phyloP scores from a whole-genome alignment of 1,140 invertebrate species.

The Drosophila pruinosa region DNA sequence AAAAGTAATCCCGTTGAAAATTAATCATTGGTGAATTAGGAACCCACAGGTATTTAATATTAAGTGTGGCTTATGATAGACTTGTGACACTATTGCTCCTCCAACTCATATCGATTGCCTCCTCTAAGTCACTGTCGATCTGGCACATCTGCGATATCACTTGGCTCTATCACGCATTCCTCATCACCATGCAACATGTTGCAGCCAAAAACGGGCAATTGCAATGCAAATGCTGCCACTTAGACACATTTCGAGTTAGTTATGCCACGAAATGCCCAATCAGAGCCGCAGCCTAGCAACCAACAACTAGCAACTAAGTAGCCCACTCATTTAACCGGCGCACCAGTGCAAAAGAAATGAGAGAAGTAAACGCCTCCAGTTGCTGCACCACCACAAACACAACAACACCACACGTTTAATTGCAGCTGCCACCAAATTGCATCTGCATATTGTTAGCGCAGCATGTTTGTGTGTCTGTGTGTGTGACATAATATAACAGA shows the following conservation, averaged over 20 bases:
- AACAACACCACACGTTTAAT: conserved; percentile 55
- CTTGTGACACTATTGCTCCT: no score
- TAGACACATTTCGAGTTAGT: conserved; percentile 74
- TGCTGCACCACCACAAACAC: conserved; percentile 6
- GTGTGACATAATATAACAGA: conserved; percentile 68
- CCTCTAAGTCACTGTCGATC: neutral
- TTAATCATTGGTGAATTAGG: no score
- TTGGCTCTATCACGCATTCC: conserved; percentile 54
- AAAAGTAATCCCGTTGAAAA: no score
- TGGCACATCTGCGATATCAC: conserved; percentile 18
- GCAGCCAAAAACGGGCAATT: conserved; percentile 45
- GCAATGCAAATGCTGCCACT: conserved; percentile 63
- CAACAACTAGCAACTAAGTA: conserved; percentile 3
- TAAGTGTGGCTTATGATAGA: no score
- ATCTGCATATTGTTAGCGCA: conserved; percentile 3
- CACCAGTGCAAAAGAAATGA: conserved; percentile 21
- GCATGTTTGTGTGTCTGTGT: conserved; percentile 28
- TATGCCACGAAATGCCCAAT: conserved; percentile 73
- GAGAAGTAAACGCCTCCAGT: conserved; percentile 33
- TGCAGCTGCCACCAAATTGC: conserved; percentile 51
- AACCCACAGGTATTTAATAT: no score
- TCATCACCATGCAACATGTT: conserved; percentile 53
- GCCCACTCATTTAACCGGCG: conserved; percentile 52
- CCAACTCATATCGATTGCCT: no score
- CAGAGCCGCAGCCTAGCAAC: conserved; percentile 48